Base-by-base conservation (phyloP, 2,888 invertebrate genomes). In the Hyposoter didymator region DNA sequence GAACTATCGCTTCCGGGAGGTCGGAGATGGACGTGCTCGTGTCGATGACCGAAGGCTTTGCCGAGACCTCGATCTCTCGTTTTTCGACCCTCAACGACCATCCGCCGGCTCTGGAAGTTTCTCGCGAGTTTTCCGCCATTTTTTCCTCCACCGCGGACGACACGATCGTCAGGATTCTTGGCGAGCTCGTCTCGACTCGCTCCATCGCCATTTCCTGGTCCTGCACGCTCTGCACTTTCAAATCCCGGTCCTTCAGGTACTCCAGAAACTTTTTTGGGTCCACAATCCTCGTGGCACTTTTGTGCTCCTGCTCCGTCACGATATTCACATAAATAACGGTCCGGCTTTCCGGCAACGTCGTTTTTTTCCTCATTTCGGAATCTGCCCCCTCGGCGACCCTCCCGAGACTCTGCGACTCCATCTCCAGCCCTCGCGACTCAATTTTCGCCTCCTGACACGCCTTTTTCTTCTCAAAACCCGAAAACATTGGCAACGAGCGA, bases 1-100 rank as follows among this genome's bases (percentile, higher is more conserved):
- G 43, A 5, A 45, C 0, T 66, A 62, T 10, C n/a, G 28, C 52
- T 35, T 85, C 74, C 17, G 86, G 86, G 39, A 91, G 87, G 85
- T 91, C 90, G 2, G 90, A 90, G 47, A 92, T 88, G 0, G 91
- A 92, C 0, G 92, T 91, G 67, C 91, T 92, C 6, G 89, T 90
- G 74, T 92, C 90, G 10, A 84, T 88, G 0, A 91, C 90, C 1
- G 90, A 90, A 8, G 92, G 92, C 76, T 91, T 92, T 0, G 88
- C 91, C 0, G 89, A 89, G 12, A 92, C 89, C 81, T 91, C 90
- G 3, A 90, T 89, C 82, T 93, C 92, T 19, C 82, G 88, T 35
- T 88, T 88, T 28, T 89, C 88, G 35, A 91, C 87, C 7, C 88
- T 86, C 7, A 87, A 49, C 5, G 87, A 84, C 76, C 88, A 89